Percentiles rank a stretch among this genome's conserved stretches.
Evolutionary conservation across 1,140 invertebrate genomes (phyloP).

Genomic region (Lanistes nyassanus): DNA sequence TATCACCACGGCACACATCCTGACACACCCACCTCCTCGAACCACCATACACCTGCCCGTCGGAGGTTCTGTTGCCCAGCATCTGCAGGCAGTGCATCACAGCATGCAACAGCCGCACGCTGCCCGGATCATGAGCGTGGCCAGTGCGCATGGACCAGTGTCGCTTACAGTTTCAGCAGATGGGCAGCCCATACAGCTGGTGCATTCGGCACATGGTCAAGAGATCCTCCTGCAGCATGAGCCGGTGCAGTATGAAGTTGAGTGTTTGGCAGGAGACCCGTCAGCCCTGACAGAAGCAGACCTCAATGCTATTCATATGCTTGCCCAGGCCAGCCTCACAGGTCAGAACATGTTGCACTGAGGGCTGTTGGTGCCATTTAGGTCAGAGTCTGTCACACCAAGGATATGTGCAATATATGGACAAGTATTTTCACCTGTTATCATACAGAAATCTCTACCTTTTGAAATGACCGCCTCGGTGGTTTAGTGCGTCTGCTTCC

Average conservation of each 20-base stretch:
- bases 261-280: constrained; percentile 37
- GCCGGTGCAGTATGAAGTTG: constrained; percentile 40
- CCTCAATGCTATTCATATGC: constrained; percentile 37
- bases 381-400: neutral
- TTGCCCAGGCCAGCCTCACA: constrained; percentile 34
- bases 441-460: neutral
- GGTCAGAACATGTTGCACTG: constrained; percentile 6
- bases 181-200: constrained; percentile 12
- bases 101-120: constrained; percentile 19
- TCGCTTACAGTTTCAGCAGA: constrained; percentile 14
- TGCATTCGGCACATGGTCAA: constrained; percentile 18
- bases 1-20: neutral
- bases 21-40: neutral
- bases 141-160: constrained; percentile 10
- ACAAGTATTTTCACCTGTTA: neutral
- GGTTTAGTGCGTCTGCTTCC: too few relatives aligned
- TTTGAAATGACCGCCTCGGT: neutral
- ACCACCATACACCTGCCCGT: constrained; percentile 6
- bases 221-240: constrained; percentile 29
- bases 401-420: neutral
- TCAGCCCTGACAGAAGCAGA: constrained; percentile 35
- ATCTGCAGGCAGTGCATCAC: constrained; percentile 13
- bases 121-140: constrained; percentile 5
- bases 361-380: neutral
- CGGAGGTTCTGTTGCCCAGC: neutral